phyloP scores from a whole-genome alignment of 2,888 invertebrate species.

The Atethmia centrago region DNA sequence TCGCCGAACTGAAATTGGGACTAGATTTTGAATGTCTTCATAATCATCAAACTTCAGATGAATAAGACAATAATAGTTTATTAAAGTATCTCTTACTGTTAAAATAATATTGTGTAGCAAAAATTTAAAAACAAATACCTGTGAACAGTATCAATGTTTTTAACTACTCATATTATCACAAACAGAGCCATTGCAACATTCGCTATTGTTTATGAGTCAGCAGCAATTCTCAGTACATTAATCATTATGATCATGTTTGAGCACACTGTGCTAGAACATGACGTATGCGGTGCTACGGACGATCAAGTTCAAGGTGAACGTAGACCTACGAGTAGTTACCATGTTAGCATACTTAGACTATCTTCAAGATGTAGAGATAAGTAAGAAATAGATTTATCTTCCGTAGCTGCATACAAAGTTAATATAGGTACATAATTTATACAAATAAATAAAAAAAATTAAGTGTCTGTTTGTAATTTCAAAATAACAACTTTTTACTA shows the following conservation, averaged over 20 bases:
- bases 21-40: not conserved
- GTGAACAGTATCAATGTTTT: slow-evolving; percentile 4
- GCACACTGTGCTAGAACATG: slow-evolving; percentile 17
- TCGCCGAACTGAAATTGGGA: not conserved
- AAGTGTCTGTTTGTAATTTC: too few species aligned
- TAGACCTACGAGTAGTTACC: too few species aligned
- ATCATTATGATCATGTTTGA: slow-evolving; percentile 24
- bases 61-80: not conserved
- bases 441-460: too few species aligned
- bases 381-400: not conserved
- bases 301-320: slow-evolving; percentile 56
- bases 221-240: slow-evolving; percentile 35
- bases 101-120: not conserved
- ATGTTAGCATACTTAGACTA: slow-evolving; percentile 23
- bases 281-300: slow-evolving; percentile 25
- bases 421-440: too few species aligned
- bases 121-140: not conserved
- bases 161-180: slow-evolving; percentile 3
- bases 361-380: slow-evolving; percentile 5
- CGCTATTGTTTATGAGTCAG: slow-evolving; percentile 32
- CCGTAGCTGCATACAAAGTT: not conserved
- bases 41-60: not conserved
- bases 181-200: slow-evolving; percentile 30
- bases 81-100: not conserved
- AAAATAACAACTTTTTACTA: too few species aligned